A percentile compares a stretch with the other conserved stretches of the same genome.
Evolutionary conservation across 2,797 vertebrate genomes (phyloP).

Genomic region (Channa striata): DNA sequence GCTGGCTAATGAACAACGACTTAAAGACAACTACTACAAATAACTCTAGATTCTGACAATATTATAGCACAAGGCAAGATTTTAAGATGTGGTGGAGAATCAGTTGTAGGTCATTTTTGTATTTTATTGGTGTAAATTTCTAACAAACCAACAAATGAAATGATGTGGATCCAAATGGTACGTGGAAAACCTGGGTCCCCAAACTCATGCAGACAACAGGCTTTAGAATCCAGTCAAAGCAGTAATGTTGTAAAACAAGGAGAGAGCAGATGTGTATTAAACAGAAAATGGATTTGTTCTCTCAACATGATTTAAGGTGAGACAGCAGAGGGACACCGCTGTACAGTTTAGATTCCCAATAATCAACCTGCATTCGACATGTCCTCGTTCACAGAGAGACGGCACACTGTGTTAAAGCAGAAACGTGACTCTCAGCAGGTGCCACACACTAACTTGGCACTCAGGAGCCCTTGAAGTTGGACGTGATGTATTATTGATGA

Average conservation of each 20-base stretch:
- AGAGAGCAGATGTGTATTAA: background rate
- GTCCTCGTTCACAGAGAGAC: conserved; percentile 9
- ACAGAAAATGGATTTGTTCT: background rate
- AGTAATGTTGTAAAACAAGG: background rate
- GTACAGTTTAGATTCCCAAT: background rate
- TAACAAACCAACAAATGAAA: too few species aligned
- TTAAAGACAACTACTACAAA: too few species aligned
- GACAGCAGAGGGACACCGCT: background rate
- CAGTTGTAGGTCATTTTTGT: too few species aligned
- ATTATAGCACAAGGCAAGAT: too few species aligned
- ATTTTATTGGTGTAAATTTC: too few species aligned
- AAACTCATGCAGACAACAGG: too few species aligned
- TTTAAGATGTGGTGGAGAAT: too few species aligned
- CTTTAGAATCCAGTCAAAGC: background rate
- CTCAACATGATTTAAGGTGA: background rate
- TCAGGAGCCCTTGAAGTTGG: conserved; percentile 9
- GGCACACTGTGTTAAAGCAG: conserved; percentile 13
- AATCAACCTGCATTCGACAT: background rate
- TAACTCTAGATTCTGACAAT: too few species aligned
- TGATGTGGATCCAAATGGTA: too few species aligned
- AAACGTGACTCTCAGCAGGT: conserved; percentile 32
- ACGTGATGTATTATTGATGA: conserved; percentile 52
- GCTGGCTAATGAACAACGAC: too few species aligned
- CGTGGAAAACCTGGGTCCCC: too few species aligned
- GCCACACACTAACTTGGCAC: background rate